Evolutionary conservation across 2,888 invertebrate genomes (phyloP).

Genomic region (Monoplex corrugatus): DNA sequence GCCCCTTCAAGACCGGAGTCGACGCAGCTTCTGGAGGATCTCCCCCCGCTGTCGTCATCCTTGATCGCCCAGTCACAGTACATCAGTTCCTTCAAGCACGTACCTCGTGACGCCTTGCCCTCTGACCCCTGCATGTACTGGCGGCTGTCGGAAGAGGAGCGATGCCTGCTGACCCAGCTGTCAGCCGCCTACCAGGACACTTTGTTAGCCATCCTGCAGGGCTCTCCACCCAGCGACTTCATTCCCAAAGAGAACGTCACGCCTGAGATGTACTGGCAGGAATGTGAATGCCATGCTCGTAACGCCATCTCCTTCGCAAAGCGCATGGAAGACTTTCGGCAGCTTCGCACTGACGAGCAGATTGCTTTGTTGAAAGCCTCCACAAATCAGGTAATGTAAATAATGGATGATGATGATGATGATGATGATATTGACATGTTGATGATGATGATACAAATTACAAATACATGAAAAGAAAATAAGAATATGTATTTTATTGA

Average conservation of each 20-base stretch:
- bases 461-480: too few relatives aligned
- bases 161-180: constrained; percentile 63
- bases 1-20: too few relatives aligned
- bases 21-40: too few relatives aligned
- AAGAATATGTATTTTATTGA: too few relatives aligned
- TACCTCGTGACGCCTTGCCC: constrained; percentile 56
- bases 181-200: constrained; percentile 67
- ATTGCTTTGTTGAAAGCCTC: constrained; percentile 91
- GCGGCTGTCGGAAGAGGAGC: constrained; percentile 63
- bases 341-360: constrained; percentile 97
- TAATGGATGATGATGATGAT: too few relatives aligned
- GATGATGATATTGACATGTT: too few relatives aligned
- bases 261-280: constrained; percentile 47
- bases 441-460: too few relatives aligned
- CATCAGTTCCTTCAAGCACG: constrained; percentile 48
- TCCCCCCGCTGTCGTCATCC: too few relatives aligned
- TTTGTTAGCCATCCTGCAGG: constrained; percentile 62
- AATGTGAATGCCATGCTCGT: constrained; percentile 91
- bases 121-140: constrained; percentile 67
- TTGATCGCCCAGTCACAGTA: too few relatives aligned
- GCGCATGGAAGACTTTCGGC: constrained; percentile 89
- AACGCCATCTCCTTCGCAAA: constrained; percentile 86
- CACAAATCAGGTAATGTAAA: constrained; percentile 7
- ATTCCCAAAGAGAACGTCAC: neutral
- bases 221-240: constrained; percentile 59